A percentile compares a stretch with the other conserved stretches of the same genome.
phyloP scores from a whole-genome alignment of 2,888 invertebrate species.

The Abscondita cerata region DNA sequence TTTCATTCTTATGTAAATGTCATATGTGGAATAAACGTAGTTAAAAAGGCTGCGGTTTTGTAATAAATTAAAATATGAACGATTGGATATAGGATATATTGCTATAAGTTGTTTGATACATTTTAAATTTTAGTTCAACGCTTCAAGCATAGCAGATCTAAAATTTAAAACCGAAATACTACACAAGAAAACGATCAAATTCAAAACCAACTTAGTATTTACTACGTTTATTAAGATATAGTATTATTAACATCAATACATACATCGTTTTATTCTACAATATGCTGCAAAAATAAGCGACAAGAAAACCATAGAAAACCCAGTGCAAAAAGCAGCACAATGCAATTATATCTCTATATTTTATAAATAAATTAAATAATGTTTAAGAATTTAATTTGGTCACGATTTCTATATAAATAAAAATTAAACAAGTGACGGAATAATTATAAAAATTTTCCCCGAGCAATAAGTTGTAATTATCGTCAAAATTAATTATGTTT shows the following conservation, averaged over 20 bases:
- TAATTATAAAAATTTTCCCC: constrained; percentile 14
- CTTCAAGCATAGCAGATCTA: too few relatives aligned
- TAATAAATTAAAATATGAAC: too few relatives aligned
- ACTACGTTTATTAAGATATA: constrained; percentile 32
- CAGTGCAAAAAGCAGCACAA: constrained; percentile 45
- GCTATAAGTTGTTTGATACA: too few relatives aligned
- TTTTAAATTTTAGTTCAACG: too few relatives aligned
- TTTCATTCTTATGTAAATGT: too few relatives aligned
- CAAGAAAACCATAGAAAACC: constrained; percentile 53
- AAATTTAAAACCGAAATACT: too few relatives aligned
- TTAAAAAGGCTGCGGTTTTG: too few relatives aligned
- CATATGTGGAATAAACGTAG: too few relatives aligned
- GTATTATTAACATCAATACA: constrained; percentile 54
- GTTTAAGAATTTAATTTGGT: constrained; percentile 39
- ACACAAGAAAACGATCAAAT: too few relatives aligned
- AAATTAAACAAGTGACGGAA: constrained; percentile 35
- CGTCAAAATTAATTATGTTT: constrained; percentile 20
- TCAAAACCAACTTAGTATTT: constrained; percentile 10
- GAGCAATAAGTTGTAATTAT: constrained; percentile 14
- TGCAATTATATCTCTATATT: constrained; percentile 46
- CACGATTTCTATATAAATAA: constrained; percentile 37
- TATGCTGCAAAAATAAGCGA: constrained; percentile 51
- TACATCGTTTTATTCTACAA: constrained; percentile 52
- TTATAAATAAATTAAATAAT: constrained; percentile 51
- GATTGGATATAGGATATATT: too few relatives aligned